These are phyloP conservation scores for Eriocheir sinensis DNA, from an alignment of 1,140 invertebrate genomes.

Conservation along the genomic window DNA sequence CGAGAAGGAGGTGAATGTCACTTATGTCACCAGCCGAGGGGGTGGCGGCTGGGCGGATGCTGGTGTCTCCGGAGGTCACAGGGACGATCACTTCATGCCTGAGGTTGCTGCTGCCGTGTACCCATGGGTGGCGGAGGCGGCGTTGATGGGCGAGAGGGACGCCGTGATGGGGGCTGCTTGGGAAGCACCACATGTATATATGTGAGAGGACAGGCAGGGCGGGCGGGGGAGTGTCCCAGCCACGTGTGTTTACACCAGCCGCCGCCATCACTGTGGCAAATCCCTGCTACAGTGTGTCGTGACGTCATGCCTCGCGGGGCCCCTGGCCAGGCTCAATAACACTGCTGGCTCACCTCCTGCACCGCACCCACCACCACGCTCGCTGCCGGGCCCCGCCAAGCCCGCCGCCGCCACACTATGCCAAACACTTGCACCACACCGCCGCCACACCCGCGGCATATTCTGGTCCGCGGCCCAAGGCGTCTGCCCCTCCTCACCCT, in stretches of 20 bases:
- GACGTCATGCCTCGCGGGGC: background rate
- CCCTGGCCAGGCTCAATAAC: slow-evolving; percentile 2
- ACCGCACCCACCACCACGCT: background rate
- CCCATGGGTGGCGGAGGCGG: too few relatives aligned
- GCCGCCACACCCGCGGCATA: background rate
- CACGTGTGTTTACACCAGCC: background rate
- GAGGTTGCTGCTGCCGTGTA: too few relatives aligned
- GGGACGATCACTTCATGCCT: too few relatives aligned
- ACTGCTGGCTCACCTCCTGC: slow-evolving; percentile 6
- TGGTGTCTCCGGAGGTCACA: background rate
- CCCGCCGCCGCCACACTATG: too few relatives aligned
- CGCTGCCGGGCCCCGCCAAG: background rate
- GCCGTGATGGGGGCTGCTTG: background rate
- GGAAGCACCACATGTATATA: background rate
- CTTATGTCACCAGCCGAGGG: too few relatives aligned
- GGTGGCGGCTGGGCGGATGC: background rate
- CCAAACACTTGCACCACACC: too few relatives aligned
- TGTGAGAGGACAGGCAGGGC: background rate
- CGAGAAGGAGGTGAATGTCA: background rate
- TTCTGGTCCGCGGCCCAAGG: background rate
- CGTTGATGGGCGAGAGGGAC: background rate
- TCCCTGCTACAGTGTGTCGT: background rate
- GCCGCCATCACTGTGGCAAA: background rate
- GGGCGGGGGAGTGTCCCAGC: background rate
- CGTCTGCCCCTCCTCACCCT: background rate